Conservation (phyloP, 35 echinoderm and acorn worm genomes). For the Ophiothrix spiculata region DNA sequence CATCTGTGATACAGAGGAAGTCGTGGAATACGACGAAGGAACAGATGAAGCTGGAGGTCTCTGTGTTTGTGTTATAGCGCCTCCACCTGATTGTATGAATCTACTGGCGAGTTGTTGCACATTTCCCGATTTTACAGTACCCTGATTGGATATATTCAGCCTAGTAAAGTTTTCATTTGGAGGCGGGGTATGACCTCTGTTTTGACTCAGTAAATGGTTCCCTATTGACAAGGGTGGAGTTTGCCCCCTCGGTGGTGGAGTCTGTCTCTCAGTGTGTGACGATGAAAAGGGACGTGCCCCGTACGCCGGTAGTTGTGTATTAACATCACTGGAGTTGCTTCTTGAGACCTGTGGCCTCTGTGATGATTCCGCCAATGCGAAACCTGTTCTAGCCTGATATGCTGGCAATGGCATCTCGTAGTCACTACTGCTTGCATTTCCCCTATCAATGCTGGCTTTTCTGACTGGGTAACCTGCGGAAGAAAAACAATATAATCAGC, state of each 20-base stretch:
- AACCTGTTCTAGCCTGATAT: not conserved
- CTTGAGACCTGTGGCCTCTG: slow-evolving; percentile 21
- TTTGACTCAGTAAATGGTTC: slow-evolving; percentile 20
- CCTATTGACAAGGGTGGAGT: not conserved
- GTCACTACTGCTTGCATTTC: not conserved
- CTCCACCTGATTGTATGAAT: not conserved
- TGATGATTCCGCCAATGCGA: slow-evolving; percentile 4
- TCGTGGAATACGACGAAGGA: not conserved
- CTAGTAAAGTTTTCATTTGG: slow-evolving; percentile 4
- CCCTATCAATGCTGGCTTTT: slow-evolving; percentile 20
- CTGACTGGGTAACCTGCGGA: slow-evolving; percentile 23
- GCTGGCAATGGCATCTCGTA: not conserved
- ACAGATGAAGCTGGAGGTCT: not conserved
- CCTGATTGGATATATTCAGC: slow-evolving; percentile 18
- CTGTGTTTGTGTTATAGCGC: not conserved
- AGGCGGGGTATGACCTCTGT: slow-evolving; percentile 16
- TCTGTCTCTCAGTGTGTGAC: slow-evolving; percentile 18
- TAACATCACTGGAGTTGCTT: slow-evolving; percentile 52
- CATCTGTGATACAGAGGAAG: not conserved
- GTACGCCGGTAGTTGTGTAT: slow-evolving; percentile 10
- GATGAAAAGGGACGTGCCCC: slow-evolving; percentile 24
- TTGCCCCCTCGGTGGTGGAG: slow-evolving; percentile 3
- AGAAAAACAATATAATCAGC: slow-evolving; percentile 1
- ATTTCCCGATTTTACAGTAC: not conserved
- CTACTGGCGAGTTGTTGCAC: slow-evolving; percentile 3